Base-by-base conservation (phyloP, 2,113 vertebrate species). In the Cricetomys ansorgei region DNA sequence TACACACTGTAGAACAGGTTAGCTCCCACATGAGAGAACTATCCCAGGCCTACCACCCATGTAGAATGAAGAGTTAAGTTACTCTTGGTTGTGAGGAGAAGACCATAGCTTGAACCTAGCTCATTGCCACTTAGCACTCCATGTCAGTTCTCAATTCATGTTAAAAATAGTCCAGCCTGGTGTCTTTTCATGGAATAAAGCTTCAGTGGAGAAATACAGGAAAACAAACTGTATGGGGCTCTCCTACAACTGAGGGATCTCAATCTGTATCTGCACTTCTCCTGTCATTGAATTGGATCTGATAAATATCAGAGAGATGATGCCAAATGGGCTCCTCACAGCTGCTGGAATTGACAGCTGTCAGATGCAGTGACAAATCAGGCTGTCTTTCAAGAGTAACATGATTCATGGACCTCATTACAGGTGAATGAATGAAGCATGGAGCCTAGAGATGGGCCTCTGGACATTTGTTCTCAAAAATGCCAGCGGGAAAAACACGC, bases 291-390 rank as follows among this genome's bases (percentile, higher is more conserved):
- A 91, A n/a, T 1, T 23, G 96, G 92, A 86, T 73, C 95, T 94
- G 91, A 88, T 79, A 91, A 97, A 94, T 75, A 91, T 81, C 27
- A 2, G 2, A 67, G 13, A 77, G 97, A 88, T 43, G 11, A 53
- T 91, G 45, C 43, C 2, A 0, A 48, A 80, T 34, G 0, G 83
- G 67, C 79, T 91, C 7, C 45, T 0, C 3, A 21, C 34, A 94
- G 93, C 3, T 94, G 75, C 29, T 3, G 3, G 50, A 98, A 98
- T 75, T 97, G 98, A 80, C 96, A 98, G 95, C 89, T 98, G 97
- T 92, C 97, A 97, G 48, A 2, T n/a, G 29, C 80, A 83, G 45
- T 94, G 88, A 69, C 73, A 96, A 80, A 96, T 83, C 70, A 59
- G n/a, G 1, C 87, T 97, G 50, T 92, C 59, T 91, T 88, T 92